phyloP scores from a whole-genome alignment of 2,888 invertebrate genomes.

The Stenodera caucasica region DNA sequence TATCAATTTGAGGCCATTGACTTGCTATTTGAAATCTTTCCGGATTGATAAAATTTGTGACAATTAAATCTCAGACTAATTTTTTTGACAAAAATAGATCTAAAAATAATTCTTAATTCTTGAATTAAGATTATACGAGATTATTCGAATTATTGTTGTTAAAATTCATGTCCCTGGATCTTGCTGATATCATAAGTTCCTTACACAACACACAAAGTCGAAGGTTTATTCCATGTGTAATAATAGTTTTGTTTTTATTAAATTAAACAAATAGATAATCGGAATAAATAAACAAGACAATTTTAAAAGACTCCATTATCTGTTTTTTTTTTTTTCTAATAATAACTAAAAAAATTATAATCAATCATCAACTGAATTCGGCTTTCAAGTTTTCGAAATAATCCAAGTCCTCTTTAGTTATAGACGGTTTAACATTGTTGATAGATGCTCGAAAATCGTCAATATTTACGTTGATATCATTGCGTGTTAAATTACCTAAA shows the following conservation, averaged over 20 bases:
- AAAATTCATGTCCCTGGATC: not conserved
- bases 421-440: slow-evolving; percentile 69
- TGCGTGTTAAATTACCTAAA: slow-evolving; percentile 60
- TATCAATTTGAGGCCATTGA: not conserved
- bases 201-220: not conserved
- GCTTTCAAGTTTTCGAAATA: slow-evolving; percentile 61
- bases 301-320: not conserved
- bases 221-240: not conserved
- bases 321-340: too few species aligned
- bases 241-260: not conserved
- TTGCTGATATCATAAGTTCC: not conserved
- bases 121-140: too few species aligned
- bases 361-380: slow-evolving; percentile 39
- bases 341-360: not conserved
- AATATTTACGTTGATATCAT: slow-evolving; percentile 64
- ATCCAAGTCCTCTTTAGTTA: slow-evolving; percentile 67
- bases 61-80: too few species aligned
- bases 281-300: not conserved
- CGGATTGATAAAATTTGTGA: not conserved
- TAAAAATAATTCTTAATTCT: too few species aligned
- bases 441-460: slow-evolving; percentile 68
- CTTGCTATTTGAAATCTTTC: not conserved
- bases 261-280: not conserved
- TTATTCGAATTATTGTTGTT: not conserved
- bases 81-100: too few species aligned